Base-by-base conservation (phyloP, 2,113 vertebrate species). In the Mus spicilegus region DNA sequence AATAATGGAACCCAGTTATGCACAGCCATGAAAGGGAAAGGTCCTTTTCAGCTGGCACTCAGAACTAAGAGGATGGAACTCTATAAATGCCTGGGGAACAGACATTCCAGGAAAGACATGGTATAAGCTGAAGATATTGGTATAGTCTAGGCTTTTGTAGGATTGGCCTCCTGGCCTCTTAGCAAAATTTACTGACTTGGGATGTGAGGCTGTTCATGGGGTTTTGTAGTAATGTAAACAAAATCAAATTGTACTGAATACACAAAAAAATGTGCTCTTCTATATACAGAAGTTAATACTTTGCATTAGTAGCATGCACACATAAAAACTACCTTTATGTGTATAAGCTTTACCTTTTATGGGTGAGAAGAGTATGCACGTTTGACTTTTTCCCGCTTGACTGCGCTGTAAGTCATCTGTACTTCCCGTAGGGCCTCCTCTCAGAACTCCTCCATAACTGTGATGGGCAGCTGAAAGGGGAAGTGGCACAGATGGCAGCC, bases 401-500 rank as follows among this genome's bases (percentile, higher is more conserved):
- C 61, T 0, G 20, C 9, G 84, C 97, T 93, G 73, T 58, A 78
- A 80, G 93, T 80, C 94, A 14, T 20, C 89, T 0, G 95, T 12
- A 1, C 96, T 87, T 91, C 39, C 36, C 87, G 95, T 97, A 99
- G 99, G 99, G 99, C 24, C 99, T 99, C 54, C 98, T 99, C 19
- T 98, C 98, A 10, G 99, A 99, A 97, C 98, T 99, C 96, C 95
- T 99, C 46, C 99, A 98, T 97, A 99, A 99, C 98, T 99, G 99
- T 58, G 99, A 99, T 70, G 99, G 99, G 14, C 99, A 99, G 8
- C 98, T 99, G 98, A 99, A 99, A 98, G 99, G 99, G 0, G 99
- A 99, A 91, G 99, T 99, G 90, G 98, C 99, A 73, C 99, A 99
- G 98, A 99, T 99, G 99, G 99, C 99, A 0, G 99, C 99, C 8